Percentiles rank a stretch among this genome's conserved stretches.
These are phyloP conservation scores for Lacerta agilis DNA, from an alignment of 2,797 vertebrate species.

Conservation along the genomic window DNA sequence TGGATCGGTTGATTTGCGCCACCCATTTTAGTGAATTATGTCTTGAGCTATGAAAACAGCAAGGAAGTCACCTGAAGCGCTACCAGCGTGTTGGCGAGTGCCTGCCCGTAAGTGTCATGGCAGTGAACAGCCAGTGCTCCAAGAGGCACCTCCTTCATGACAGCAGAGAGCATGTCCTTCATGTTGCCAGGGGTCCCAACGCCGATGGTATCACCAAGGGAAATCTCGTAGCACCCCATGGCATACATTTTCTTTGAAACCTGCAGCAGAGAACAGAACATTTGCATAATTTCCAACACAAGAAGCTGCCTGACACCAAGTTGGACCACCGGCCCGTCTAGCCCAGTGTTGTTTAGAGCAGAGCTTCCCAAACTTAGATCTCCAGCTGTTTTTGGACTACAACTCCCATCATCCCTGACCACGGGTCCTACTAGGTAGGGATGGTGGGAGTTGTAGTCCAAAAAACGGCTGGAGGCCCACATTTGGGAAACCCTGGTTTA, in stretches of 20 bases:
- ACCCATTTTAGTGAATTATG: background rate
- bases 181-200: slow-evolving; percentile 93
- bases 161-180: slow-evolving; percentile 87
- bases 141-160: slow-evolving; percentile 88
- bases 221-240: slow-evolving; percentile 98
- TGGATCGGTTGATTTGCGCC: background rate
- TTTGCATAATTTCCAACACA: background rate
- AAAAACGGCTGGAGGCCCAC: too few relatives aligned
- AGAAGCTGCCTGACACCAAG: too few relatives aligned
- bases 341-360: too few relatives aligned
- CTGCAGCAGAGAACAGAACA: slow-evolving; percentile 60
- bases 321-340: too few relatives aligned
- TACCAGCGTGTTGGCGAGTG: slow-evolving; percentile 93
- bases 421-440: too few relatives aligned
- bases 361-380: too few relatives aligned
- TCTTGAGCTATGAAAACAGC: background rate
- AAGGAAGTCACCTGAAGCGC: slow-evolving; percentile 88
- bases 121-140: slow-evolving; percentile 93
- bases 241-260: slow-evolving; percentile 91
- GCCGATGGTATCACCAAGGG: slow-evolving; percentile 95
- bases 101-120: slow-evolving; percentile 97
- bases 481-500: too few relatives aligned
- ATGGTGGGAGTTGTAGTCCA: too few relatives aligned
- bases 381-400: too few relatives aligned
- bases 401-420: too few relatives aligned